Base-by-base conservation (phyloP, 2,113 vertebrate genomes). In the Lepisosteus osseus region DNA sequence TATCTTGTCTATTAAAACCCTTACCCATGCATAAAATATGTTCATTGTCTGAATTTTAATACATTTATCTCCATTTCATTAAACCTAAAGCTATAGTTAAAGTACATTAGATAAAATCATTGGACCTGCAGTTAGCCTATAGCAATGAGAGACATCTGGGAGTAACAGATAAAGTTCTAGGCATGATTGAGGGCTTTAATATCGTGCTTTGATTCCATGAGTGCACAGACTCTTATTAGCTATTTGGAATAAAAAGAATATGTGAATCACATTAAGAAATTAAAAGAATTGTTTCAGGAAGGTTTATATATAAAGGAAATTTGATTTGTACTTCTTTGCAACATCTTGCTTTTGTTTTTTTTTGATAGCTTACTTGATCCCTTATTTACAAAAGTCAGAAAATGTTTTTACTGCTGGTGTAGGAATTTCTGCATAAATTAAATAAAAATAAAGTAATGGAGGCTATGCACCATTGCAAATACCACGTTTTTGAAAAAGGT, bases 51-150 rank as follows among this genome's bases (percentile, higher is more conserved):
- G 87, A 86, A 89, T 88, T 54, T 72, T 83, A 85, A 86, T 86
- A 82, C 77, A 76, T 76, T 82, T 83, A 87, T 90, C 86, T 89
- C 82, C 84, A 83, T 80, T 87, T 90, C 82, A 89, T 87, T 88
- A 88, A 88, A 83, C 80, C 86, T 80, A 84, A 85, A 74, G 17
- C 83, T 78, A 74, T 83, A 77, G 84, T 84, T 87, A 86, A 80
- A 74, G 73, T 68, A 8, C 73, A 63, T 73, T 65, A 75, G 84
- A 90, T 86, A 82, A 77, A 80, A 86, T 85, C 85, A 73, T 65
- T 76, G 71, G 64, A 77, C 73, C 78, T 73, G 84, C 72, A 72
- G 68, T 72, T 41, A 29, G 62, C 29, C 62, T 40, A 43, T 29
- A 65, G 62, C 62, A 65, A 65, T 17, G 7, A 65, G 41, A 65